Evolutionary conservation across 2,888 invertebrate species (phyloP), one percentile per base, ranked within the genome.

Genomic region (Leucophenga maculata): DNA sequence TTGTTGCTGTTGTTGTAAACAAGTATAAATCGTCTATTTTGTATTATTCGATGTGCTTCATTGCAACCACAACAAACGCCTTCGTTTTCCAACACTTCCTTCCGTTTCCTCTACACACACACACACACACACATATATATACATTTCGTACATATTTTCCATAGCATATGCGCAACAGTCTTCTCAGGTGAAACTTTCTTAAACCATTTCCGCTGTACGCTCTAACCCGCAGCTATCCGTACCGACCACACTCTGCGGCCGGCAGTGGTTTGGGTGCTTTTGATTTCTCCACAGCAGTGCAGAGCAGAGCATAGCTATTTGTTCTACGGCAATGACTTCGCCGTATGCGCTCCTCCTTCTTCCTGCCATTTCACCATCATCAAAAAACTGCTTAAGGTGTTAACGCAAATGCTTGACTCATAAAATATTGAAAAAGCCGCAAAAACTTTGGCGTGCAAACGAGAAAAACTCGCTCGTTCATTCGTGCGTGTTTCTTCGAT

Each of bases 361-460:
- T 78, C 79, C 82, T 83, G 76, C 74, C 83, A 78, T 82, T 26
- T 26, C 4, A 26, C 26, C 26, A 26, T 26, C 26, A 26, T 8
- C 32, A 32, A 32, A 32, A 32, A 8, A 39, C 39, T 39, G 80
- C 80, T 83, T 79, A 85, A 83, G 85, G 83, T 78, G 80, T 79
- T 78, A 82, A 84, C 81, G 79, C 77, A 83, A 78, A 80, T 82
- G 82, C 80, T 84, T 81, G 80, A 80, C 82, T 86, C 83, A 85
- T 86, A 85, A 86, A 86, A 86, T 86, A 86, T 86, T 86, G 82
- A 86, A 86, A 85, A 85, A 84, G 80, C 86, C 86, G 77, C 85
- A 82, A 85, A 80, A 86, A 81, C 82, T 82, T 83, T 81, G 82
- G 80, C 74, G 74, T 80, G 65, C 52, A 65, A 65, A 22, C 20